Evolutionary conservation across 2,797 vertebrate species (phyloP).

Genomic region (Anolis apletophallus): DNA sequence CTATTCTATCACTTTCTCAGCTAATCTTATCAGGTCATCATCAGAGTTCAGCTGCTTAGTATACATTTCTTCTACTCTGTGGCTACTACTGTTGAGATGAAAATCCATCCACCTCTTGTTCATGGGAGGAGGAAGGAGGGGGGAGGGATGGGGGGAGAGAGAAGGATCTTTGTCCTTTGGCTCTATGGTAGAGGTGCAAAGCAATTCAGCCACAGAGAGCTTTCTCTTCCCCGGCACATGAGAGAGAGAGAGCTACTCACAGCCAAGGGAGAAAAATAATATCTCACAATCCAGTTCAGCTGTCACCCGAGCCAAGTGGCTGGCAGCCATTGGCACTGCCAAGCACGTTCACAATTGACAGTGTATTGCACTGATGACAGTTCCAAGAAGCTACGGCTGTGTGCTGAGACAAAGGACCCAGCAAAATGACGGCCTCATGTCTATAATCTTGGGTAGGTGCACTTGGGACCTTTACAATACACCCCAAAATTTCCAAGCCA

Average conservation of each 20-base stretch:
- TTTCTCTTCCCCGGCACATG: constrained; percentile 46
- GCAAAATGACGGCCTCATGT: constrained; percentile 48
- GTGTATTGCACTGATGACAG: background rate
- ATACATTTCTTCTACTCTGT: background rate
- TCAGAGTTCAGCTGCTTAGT: background rate
- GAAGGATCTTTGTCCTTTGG: constrained; percentile 52
- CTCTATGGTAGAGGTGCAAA: constrained; percentile 69
- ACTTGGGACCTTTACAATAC: constrained; percentile 48
- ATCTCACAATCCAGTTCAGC: constrained; percentile 62
- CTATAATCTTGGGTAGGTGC: constrained; percentile 22
- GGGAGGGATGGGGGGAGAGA: background rate
- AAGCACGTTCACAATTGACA: constrained; percentile 44
- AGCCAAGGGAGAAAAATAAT: constrained; percentile 65
- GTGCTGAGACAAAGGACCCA: constrained; percentile 39
- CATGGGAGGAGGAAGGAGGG: constrained; percentile 31
- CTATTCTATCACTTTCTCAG: background rate
- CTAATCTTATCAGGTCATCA: background rate
- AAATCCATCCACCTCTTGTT: background rate
- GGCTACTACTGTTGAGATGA: background rate
- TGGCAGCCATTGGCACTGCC: constrained; percentile 64
- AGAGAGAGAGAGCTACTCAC: constrained; percentile 51
- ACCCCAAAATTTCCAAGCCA: constrained; percentile 49
- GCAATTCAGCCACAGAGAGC: constrained; percentile 67
- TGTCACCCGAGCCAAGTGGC: constrained; percentile 65
- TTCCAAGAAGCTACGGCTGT: constrained; percentile 14